Evolutionary conservation across 2,113 vertebrate genomes (phyloP), one percentile per base, ranked within the genome.

Genomic region (Cinclus mexicanus): DNA sequence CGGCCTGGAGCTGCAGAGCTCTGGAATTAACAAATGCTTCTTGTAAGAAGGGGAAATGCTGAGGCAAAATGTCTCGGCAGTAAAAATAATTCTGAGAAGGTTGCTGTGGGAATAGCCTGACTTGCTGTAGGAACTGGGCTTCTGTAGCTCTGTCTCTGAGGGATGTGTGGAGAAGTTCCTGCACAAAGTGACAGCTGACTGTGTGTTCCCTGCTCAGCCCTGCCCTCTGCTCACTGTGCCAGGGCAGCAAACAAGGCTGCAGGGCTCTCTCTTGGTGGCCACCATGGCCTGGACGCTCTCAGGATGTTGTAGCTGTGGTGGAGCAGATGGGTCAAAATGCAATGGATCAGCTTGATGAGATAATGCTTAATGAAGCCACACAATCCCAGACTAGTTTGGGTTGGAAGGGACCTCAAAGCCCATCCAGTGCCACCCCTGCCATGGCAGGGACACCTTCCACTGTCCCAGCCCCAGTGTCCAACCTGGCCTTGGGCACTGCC

Each of bases 141-240:
- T 10, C 42, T 2, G 3, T 2, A 1, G 6, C 64, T 12, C 9
- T 12, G 1, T 44, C 2, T 22, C 6, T 20, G 18, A 53, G 26
- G 63, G 35, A 37, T 6, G 8, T 1, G 5, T 2, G 37, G 63
- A 23, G 14, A n/a, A n/a, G 33, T 6, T 72, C 9, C 6, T 72
- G 46, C 22, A 31, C 6, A 7, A 12, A 16, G 39, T 16, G 5
- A 5, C 11, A 46, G 56, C 46, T 13, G 5, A 1, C 42, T 35
- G 31, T 1, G 3, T 3, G 3, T 4, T 47, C 68, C 6, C 39
- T 22, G 41, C 50, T 35, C 25, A 22, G 4, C 14, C 37, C 41
- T 61, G 80, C 23, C 26, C 14, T 64, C 52, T 13, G 23, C 76
- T 68, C 4, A 0, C 37, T 4, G 7, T 29, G 59, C 72, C 46